Base-by-base conservation (phyloP, 1,140 invertebrate genomes). In the Neodiprion pinetum region DNA sequence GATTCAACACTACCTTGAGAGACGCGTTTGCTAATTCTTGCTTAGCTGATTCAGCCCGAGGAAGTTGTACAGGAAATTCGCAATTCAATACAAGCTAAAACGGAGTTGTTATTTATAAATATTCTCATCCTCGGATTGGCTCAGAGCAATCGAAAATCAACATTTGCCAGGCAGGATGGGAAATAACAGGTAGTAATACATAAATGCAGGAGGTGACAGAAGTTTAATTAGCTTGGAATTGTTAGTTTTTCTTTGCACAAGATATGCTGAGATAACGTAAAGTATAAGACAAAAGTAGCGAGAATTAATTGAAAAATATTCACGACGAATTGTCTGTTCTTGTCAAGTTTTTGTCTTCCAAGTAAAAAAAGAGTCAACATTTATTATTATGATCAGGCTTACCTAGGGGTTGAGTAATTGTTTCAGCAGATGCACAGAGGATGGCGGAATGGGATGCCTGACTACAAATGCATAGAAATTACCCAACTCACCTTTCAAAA, bases 401-500 rank as follows among this genome's bases (percentile, higher is more conserved):
- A 61, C 53, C 53, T 61, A 61, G 53, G 53, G n/a, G 53, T 61
- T 61, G 5, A 61, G 11, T 61, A 4, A 61, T 61, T 61, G 11
- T 61, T 14, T 12, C 53, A 61, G 11, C 53, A 61, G 11, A 14
- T 61, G 53, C 5, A 12, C n/a, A 17, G 53, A 61, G 11, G 53
- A 61, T 17, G 53, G 53, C 11, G 7, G 53, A 17, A 17, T 40
- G 28, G 28, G 53, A 61, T 61, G 53, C 53, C 53, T 17, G 53
- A 61, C 53, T 61, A 61, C n/a, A 17, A 61, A 61, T 8, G 53
- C 11, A 17, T 61, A 14, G 53, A 61, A 61, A 14, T 14, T 61
- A 14, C n/a, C 53, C 53, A 14, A 49, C 48, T 79, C 81, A 86
- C 87, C 84, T 75, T 87, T 86, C 11, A 84, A 76, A 28, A 74